Evolutionary conservation across 2,888 invertebrate genomes (phyloP), one percentile per base, ranked within the genome.

Genomic region (Amphipoea lucens): DNA sequence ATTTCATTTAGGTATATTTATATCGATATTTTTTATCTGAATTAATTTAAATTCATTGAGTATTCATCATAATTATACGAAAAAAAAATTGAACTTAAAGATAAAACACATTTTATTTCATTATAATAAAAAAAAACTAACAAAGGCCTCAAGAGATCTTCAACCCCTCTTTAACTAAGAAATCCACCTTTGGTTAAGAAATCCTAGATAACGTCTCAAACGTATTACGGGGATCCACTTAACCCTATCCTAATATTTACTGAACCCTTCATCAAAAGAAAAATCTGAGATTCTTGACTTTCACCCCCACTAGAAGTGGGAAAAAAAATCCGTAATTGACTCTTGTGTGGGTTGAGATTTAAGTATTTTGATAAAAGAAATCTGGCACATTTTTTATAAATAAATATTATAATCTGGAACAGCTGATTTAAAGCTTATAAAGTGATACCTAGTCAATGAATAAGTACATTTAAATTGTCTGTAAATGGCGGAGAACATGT

Each of bases 221-320:
- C 83, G 83, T 79, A 83, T 88, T 77, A 82, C 78, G 29, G 75
- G 60, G 75, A 81, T 79, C 78, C 87, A 81, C 87, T 89, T 78
- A 87, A 79, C 81, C 87, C 87, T 86, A 74, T 84, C 81, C 72
- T 63, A 87, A 90, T 89, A 90, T 90, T 90, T 80, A 80, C 72
- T 82, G 70, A 81, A 90, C 83, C 89, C 83, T 87, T 87, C 84
- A 90, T 90, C 87, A 87, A 90, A 89, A 72, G 80, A 83, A 82
- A 85, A 84, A 84, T 90, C 83, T 85, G 70, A 17, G 57, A 48
- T n/a, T 78, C 81, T 84, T 71, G 78, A 74, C 73, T 82, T 80
- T 67, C 45, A 65, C 23, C 76, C 74, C 42, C 70, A 85, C 69
- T 87, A 74, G 66, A 85, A 79, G 67, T 81, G 69, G 57, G 12